A percentile compares a stretch with the other conserved stretches of the same genome.
phyloP scores from a whole-genome alignment of 2,797 vertebrate genomes.

The Austrolebias charrua region DNA sequence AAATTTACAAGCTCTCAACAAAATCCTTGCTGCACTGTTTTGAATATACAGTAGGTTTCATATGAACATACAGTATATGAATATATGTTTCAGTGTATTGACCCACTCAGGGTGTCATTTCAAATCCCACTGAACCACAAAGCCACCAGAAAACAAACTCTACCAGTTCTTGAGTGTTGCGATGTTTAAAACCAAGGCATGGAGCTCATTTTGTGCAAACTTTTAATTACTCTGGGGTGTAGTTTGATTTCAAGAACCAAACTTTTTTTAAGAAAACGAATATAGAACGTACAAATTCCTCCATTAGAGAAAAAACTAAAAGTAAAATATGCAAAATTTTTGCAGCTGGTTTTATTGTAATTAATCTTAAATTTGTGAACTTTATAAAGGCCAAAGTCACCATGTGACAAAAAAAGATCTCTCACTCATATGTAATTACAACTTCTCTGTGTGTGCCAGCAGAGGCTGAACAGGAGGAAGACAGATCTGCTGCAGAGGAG shows the following conservation, averaged over 20 bases:
- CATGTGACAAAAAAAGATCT: neutral
- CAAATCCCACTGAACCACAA: neutral
- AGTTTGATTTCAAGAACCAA: too few species aligned
- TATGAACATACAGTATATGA: too few species aligned
- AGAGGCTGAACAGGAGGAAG: conserved; percentile 56
- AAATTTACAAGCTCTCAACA: too few species aligned
- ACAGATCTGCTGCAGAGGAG: conserved; percentile 48
- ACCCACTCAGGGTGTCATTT: neutral
- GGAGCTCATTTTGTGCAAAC: conserved; percentile 27
- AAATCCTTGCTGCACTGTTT: too few species aligned
- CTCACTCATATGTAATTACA: conserved; percentile 3
- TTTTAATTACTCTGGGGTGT: neutral
- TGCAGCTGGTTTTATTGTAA: neutral
- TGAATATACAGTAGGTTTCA: too few species aligned
- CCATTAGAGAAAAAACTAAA: too few species aligned
- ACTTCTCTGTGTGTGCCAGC: conserved; percentile 38
- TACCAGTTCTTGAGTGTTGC: conserved; percentile 10
- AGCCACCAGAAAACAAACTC: neutral
- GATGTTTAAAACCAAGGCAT: conserved; percentile 33
- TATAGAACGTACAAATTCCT: neutral
- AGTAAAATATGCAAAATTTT: neutral
- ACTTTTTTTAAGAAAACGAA: neutral
- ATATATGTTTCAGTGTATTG: neutral
- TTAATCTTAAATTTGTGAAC: neutral
- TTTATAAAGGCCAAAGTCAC: neutral